Percentiles rank a stretch among this genome's conserved stretches.
phyloP scores from a whole-genome alignment of 1,140 invertebrate species.

The Zaprionus nigranus region DNA sequence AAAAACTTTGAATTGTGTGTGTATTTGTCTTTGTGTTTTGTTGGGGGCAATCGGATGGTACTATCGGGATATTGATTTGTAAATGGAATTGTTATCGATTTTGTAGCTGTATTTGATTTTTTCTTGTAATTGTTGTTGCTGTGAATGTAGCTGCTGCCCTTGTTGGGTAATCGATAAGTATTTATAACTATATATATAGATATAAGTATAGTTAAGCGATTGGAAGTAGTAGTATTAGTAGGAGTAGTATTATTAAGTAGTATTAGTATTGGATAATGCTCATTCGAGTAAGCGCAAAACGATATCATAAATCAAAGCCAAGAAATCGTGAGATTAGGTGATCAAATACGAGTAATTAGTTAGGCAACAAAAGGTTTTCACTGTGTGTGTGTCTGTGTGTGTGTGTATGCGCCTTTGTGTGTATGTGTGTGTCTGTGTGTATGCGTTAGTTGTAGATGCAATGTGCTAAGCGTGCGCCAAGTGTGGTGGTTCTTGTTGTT shows the following conservation, averaged over 20 bases:
- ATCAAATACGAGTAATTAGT: conserved; percentile 30
- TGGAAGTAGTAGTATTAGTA: conserved; percentile 66
- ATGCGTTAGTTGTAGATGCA: conserved; percentile 51
- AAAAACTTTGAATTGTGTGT: background rate
- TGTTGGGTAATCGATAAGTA: conserved; percentile 23
- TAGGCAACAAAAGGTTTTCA: conserved; percentile 5
- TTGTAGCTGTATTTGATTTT: conserved; percentile 1
- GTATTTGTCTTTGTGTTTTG: background rate
- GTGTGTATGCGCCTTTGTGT: conserved; percentile 2
- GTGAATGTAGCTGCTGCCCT: conserved; percentile 27
- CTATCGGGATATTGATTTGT: background rate
- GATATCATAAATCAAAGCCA: conserved; percentile 49
- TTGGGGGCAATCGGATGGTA: background rate
- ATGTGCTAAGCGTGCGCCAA: conserved; percentile 79
- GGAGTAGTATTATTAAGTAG: conserved; percentile 8
- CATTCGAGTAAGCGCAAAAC: conserved; percentile 49
- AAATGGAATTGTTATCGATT: conserved; percentile 1
- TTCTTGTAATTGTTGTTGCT: conserved; percentile 13
- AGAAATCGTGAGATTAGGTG: conserved; percentile 25
- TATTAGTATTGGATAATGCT: conserved; percentile 60
- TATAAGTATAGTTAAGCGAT: conserved; percentile 70
- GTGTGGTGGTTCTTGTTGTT: conserved; percentile 43
- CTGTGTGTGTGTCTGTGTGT: conserved; percentile 2
- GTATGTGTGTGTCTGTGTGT: conserved; percentile 3
- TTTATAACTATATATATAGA: conserved; percentile 54